Evolutionary conservation across 2,797 vertebrate species (phyloP).

Genomic region (Coluber constrictor): DNA sequence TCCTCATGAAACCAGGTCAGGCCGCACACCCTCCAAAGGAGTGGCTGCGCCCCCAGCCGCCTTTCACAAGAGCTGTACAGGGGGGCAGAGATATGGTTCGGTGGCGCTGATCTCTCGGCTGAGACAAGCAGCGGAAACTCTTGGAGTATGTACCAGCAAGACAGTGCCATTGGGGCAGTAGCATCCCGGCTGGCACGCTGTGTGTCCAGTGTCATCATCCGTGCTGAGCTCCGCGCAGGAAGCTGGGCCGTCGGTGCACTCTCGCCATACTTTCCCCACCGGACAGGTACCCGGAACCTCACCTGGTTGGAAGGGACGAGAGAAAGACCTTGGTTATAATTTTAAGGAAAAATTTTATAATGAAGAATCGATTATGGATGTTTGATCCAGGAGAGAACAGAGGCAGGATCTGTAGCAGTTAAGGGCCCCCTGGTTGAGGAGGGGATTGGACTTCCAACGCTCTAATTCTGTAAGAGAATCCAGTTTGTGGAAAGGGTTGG

Average conservation of each 20-base stretch:
- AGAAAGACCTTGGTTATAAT: background rate
- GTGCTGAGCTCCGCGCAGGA: constrained; percentile 76
- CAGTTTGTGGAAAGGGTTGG: too few species aligned
- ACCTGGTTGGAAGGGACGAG: constrained; percentile 56
- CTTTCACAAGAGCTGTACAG: background rate
- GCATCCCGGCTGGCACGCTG: constrained; percentile 78
- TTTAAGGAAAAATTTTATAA: background rate
- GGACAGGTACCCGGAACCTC: constrained; percentile 67
- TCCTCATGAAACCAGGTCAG: background rate
- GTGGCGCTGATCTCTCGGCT: background rate
- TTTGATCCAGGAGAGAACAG: background rate
- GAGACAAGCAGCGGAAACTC: accelerated
- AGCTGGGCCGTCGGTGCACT: constrained; percentile 70
- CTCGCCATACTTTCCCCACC: constrained; percentile 73
- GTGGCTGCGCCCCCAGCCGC: too few species aligned
- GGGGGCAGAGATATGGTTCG: background rate
- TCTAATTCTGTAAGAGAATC: too few species aligned
- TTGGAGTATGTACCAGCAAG: constrained; percentile 71
- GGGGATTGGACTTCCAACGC: too few species aligned
- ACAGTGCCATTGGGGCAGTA: constrained; percentile 72
- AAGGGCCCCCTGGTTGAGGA: too few species aligned
- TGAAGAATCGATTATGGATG: background rate
- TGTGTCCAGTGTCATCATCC: constrained; percentile 17
- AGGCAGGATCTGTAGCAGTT: background rate
- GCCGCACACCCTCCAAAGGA: background rate